These are phyloP conservation scores for Crossaster papposus DNA, from an alignment of 53 echinoderm and acorn worm species.

Conservation along the genomic window DNA sequence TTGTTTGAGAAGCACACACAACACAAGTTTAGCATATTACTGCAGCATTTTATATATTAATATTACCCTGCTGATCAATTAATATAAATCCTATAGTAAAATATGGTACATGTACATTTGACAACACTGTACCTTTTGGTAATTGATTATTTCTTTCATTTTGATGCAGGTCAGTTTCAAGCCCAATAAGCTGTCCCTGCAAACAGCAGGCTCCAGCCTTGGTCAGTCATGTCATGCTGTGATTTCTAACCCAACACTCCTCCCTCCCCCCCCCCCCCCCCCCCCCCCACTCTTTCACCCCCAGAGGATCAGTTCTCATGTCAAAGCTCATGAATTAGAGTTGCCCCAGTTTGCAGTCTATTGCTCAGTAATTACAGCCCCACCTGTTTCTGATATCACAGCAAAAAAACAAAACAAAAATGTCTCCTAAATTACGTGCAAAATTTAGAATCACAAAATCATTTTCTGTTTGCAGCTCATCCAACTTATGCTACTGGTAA, in stretches of 20 bases:
- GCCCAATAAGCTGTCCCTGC: not conserved
- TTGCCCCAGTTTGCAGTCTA: not conserved
- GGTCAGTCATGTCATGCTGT: conserved; percentile 4
- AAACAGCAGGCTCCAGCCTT: not conserved
- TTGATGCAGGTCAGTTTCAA: not conserved
- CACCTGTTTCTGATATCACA: conserved; percentile 31
- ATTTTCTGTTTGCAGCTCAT: too few species aligned
- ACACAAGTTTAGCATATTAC: too few species aligned
- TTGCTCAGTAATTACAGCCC: conserved; percentile 8
- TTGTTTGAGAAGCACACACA: too few species aligned
- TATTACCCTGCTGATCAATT: not conserved
- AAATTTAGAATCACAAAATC: not conserved
- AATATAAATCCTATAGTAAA: not conserved
- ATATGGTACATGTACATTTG: not conserved
- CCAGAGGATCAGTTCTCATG: not conserved
- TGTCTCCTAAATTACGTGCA: not conserved
- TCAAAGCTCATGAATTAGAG: conserved; percentile 7
- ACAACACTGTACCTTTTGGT: not conserved
- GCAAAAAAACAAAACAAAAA: not conserved
- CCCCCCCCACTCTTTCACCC: not conserved
- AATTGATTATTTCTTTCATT: not conserved
- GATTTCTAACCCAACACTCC: not conserved
- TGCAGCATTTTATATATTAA: too few species aligned
- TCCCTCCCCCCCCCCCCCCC: conserved; percentile 6
- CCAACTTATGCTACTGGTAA: too few species aligned